phyloP scores from a whole-genome alignment of 2,888 invertebrate genomes.

The Andricus quercusramuli region DNA sequence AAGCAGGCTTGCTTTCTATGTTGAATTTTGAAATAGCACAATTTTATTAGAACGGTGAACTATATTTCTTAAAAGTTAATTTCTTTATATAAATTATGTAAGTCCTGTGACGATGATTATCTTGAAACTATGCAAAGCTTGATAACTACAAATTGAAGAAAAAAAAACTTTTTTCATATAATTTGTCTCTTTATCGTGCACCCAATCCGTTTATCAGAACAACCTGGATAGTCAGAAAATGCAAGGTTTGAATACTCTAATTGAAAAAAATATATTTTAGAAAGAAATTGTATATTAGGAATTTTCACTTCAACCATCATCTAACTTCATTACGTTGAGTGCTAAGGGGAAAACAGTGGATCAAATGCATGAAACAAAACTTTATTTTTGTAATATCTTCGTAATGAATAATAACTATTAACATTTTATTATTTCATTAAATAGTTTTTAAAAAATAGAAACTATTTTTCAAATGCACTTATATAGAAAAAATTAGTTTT shows the following conservation, averaged over 20 bases:
- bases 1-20: not conserved
- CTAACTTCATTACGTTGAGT: no score
- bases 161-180: not conserved
- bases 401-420: no score
- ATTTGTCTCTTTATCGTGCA: not conserved
- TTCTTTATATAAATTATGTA: not conserved
- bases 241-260: not conserved
- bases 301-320: no score
- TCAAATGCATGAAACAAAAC: no score
- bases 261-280: not conserved
- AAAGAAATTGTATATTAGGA: not conserved
- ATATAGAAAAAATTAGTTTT: no score
- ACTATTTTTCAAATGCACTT: no score
- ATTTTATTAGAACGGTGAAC: not conserved
- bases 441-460: no score
- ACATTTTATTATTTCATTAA: no score
- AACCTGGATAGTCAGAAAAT: not conserved
- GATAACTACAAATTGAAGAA: not conserved
- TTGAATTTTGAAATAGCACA: not conserved
- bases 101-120: not conserved
- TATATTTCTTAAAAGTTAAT: not conserved
- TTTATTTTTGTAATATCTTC: no score
- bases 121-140: not conserved
- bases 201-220: not conserved
- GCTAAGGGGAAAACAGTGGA: no score